These are phyloP conservation scores for Hedychridium roseum DNA, from an alignment of 2,888 invertebrate genomes.

Conservation along the genomic window DNA sequence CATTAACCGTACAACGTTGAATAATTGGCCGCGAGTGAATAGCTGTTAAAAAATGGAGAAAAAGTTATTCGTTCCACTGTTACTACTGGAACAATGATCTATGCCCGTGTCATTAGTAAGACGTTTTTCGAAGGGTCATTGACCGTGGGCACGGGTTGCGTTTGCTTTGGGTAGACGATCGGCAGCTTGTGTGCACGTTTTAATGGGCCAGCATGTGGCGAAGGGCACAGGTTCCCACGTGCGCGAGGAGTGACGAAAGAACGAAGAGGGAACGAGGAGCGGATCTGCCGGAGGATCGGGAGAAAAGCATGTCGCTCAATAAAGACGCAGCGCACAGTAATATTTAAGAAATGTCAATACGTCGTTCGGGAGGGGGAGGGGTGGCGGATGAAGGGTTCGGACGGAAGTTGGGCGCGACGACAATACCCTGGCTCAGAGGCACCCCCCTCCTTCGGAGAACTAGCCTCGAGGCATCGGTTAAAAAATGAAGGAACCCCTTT, in stretches of 20 bases:
- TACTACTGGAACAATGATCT: no score
- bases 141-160: constrained; percentile 36
- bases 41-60: no score
- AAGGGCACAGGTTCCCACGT: constrained; percentile 38
- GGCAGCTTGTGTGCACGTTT: constrained; percentile 30
- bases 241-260: constrained; percentile 12
- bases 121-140: constrained; percentile 49
- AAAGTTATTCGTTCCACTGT: no score
- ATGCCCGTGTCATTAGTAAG: no score
- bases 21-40: no score
- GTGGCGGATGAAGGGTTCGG: constrained; percentile 11
- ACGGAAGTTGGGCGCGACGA: constrained; percentile 42
- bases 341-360: constrained; percentile 62
- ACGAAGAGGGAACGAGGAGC: constrained; percentile 3
- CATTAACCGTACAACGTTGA: no score
- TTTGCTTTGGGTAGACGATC: constrained; percentile 35
- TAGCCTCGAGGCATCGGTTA: constrained; percentile 56
- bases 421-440: constrained; percentile 35
- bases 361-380: constrained; percentile 20
- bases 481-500: constrained; percentile 60
- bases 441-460: constrained; percentile 35
- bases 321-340: constrained; percentile 43
- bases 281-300: constrained; percentile 12
- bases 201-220: constrained; percentile 33
- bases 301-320: constrained; percentile 28